These are phyloP conservation scores for Euzophera pinguis DNA, from an alignment of 2,888 invertebrate species.

Conservation along the genomic window DNA sequence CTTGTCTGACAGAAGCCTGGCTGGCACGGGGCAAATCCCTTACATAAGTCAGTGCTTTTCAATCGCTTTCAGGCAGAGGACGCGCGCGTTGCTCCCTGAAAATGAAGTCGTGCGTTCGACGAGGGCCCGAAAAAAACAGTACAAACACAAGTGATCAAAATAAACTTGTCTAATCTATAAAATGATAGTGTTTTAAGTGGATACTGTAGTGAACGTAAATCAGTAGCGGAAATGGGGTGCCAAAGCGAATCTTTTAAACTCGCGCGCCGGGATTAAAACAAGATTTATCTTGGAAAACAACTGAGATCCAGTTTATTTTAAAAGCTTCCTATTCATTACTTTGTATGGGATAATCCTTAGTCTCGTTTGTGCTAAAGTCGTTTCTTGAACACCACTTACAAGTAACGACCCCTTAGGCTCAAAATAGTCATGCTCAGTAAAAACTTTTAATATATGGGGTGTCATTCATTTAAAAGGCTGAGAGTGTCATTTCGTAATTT, in stretches of 20 bases:
- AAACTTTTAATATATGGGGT: slow-evolving; percentile 55
- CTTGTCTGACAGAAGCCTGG: slow-evolving; percentile 54
- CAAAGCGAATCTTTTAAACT: slow-evolving; percentile 49
- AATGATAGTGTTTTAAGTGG: slow-evolving; percentile 29
- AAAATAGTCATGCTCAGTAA: slow-evolving; percentile 47
- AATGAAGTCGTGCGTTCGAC: slow-evolving; percentile 37
- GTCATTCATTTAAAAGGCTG: slow-evolving; percentile 55
- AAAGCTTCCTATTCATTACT: slow-evolving; percentile 48
- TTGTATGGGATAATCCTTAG: slow-evolving; percentile 46
- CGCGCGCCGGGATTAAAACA: slow-evolving; percentile 45
- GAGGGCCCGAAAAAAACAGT: slow-evolving; percentile 28
- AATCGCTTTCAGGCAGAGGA: slow-evolving; percentile 34
- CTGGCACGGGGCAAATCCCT: slow-evolving; percentile 68
- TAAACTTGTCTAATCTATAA: slow-evolving; percentile 43
- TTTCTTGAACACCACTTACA: slow-evolving; percentile 44
- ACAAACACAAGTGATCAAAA: slow-evolving; percentile 35
- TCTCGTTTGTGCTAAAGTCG: slow-evolving; percentile 40
- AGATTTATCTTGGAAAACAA: slow-evolving; percentile 56
- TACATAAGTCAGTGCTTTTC: slow-evolving; percentile 75
- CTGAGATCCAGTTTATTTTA: slow-evolving; percentile 52
- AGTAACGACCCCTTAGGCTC: slow-evolving; percentile 44
- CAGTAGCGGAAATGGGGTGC: slow-evolving; percentile 42
- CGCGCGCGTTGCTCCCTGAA: slow-evolving; percentile 38
- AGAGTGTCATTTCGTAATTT: slow-evolving; percentile 65
- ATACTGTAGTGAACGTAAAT: slow-evolving; percentile 39